These are phyloP conservation scores for Pangasianodon gigas DNA, from an alignment of 2,113 vertebrate species.

Conservation along the genomic window DNA sequence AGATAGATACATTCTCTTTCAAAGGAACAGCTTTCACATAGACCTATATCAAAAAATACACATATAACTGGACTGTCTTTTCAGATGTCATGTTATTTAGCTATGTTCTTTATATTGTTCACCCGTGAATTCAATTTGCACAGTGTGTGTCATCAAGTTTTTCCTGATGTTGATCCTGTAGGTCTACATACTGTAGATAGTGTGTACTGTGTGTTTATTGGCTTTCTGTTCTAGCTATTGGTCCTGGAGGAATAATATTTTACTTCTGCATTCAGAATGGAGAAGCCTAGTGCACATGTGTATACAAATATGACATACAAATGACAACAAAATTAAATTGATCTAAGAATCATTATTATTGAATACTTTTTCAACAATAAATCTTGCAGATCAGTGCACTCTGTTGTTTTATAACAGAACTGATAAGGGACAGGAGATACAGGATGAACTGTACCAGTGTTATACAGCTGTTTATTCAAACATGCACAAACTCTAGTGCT, in stretches of 20 bases:
- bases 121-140: not conserved
- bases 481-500: not conserved
- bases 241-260: not conserved
- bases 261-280: not conserved
- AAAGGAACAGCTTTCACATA: not conserved
- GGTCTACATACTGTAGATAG: not conserved
- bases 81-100: not conserved
- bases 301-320: not conserved
- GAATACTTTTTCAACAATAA: not conserved
- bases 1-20: slow-evolving; percentile 10
- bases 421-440: not conserved
- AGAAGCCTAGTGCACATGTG: not conserved
- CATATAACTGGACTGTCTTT: not conserved
- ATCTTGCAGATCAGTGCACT: not conserved
- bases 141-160: not conserved
- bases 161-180: not conserved
- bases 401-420: not conserved
- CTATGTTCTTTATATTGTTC: not conserved
- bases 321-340: not conserved
- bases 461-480: not conserved
- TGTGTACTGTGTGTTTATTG: not conserved
- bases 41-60: not conserved
- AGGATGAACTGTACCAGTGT: not conserved
- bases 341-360: not conserved
- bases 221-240: not conserved